phyloP scores from a whole-genome alignment of 2,797 vertebrate species.

The Acomys russatus region DNA sequence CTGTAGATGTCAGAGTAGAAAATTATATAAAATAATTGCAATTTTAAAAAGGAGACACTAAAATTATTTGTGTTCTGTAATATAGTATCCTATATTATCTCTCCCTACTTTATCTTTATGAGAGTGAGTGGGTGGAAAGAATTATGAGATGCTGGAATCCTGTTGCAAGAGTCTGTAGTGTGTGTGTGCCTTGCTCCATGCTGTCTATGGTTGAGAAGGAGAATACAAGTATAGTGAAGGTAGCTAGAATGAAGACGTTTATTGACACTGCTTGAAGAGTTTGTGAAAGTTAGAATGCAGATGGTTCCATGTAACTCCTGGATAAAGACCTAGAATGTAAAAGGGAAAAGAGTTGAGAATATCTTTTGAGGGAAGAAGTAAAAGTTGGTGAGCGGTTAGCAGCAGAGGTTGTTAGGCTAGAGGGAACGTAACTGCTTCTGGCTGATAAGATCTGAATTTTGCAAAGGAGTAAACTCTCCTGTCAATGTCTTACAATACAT shows the following conservation, averaged over 20 bases:
- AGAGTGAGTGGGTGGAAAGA: neutral
- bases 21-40: neutral
- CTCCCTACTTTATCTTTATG: neutral
- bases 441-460: neutral
- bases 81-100: neutral
- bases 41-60: conserved; percentile 32
- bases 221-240: neutral
- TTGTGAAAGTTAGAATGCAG: neutral
- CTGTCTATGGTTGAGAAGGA: neutral
- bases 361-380: neutral
- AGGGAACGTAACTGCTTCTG: neutral
- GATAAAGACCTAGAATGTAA: neutral
- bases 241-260: neutral
- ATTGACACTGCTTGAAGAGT: neutral
- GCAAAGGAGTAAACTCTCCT: neutral
- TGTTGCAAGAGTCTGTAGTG: neutral
- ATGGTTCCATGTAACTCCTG: neutral
- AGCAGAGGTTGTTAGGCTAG: neutral
- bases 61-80: neutral
- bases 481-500: neutral
- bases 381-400: neutral
- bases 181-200: neutral
- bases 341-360: neutral
- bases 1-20: neutral
- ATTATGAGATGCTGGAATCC: neutral